Percentiles rank a stretch among this genome's conserved stretches.
Evolutionary conservation across 35 echinoderm and acorn worm genomes (phyloP).

Genomic region (Chiridota heheva): DNA sequence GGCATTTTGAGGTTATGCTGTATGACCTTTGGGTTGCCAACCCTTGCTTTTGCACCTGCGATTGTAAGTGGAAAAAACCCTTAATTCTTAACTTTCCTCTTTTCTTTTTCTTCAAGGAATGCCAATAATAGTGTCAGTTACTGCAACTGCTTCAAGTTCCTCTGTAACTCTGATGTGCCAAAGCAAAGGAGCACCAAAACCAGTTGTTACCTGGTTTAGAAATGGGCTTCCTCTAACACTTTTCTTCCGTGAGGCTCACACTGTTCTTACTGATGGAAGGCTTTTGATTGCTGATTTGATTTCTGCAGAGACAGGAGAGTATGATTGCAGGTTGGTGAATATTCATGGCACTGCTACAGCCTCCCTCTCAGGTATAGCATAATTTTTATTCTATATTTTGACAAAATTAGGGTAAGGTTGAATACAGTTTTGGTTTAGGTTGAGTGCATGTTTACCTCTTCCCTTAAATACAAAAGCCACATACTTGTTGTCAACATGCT

Average conservation of each 20-base stretch:
- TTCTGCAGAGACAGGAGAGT: slow-evolving; percentile 19
- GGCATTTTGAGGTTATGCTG: too few relatives aligned
- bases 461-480: too few relatives aligned
- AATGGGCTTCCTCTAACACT: slow-evolving; percentile 26
- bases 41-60: too few relatives aligned
- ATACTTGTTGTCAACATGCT: too few relatives aligned
- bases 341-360: slow-evolving; percentile 40
- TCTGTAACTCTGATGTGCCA: slow-evolving; percentile 58
- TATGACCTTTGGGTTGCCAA: too few relatives aligned
- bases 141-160: slow-evolving; percentile 1
- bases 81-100: too few relatives aligned
- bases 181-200: slow-evolving; percentile 68
- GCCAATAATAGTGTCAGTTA: slow-evolving; percentile 38
- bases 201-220: slow-evolving; percentile 33
- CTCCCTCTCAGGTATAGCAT: slow-evolving; percentile 45
- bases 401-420: not conserved
- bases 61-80: too few relatives aligned
- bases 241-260: slow-evolving; percentile 29
- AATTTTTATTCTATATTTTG: not conserved
- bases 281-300: slow-evolving; percentile 54
- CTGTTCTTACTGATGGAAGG: slow-evolving; percentile 35
- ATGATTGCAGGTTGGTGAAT: slow-evolving; percentile 64
- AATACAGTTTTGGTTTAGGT: too few relatives aligned
- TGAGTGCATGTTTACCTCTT: too few relatives aligned
- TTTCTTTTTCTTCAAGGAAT: slow-evolving; percentile 32